Evolutionary conservation across 2,888 invertebrate genomes (phyloP).

Genomic region (Eudemis profundana): DNA sequence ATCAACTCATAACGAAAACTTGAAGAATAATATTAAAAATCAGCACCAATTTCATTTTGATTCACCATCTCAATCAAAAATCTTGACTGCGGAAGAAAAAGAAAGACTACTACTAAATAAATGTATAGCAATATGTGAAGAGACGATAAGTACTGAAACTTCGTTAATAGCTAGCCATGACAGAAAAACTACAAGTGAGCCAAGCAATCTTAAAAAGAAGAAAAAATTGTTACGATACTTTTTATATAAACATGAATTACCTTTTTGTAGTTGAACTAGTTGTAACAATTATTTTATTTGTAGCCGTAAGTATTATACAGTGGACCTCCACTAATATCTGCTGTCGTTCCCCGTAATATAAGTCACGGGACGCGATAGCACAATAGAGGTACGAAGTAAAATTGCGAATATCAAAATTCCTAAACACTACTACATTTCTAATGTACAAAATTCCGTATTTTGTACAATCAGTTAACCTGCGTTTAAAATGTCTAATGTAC

Average conservation of each 20-base stretch:
- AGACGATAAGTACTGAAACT: conserved; percentile 14
- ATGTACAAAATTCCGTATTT: too few species aligned
- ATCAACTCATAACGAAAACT: conserved; percentile 64
- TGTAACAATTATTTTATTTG: too few species aligned
- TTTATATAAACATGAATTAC: conserved; percentile 49
- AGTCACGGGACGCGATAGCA: too few species aligned
- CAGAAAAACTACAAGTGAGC: neutral
- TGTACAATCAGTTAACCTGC: too few species aligned
- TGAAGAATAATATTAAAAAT: conserved; percentile 63
- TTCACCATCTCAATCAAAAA: conserved; percentile 49
- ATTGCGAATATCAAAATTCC: too few species aligned
- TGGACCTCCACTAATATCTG: too few species aligned
- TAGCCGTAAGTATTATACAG: too few species aligned
- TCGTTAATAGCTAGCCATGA: neutral
- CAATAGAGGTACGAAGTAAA: too few species aligned
- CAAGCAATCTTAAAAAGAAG: conserved; percentile 15
- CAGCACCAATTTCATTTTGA: conserved; percentile 60
- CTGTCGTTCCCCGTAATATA: too few species aligned
- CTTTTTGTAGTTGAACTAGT: conserved; percentile 45
- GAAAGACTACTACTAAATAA: conserved; percentile 59
- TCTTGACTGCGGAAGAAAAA: conserved; percentile 57
- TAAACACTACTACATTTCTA: too few species aligned
- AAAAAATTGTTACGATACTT: conserved; percentile 58
- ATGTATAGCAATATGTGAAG: conserved; percentile 63
- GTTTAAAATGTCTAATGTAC: too few species aligned